A percentile compares a stretch with the other conserved stretches of the same genome.
Conservation (phyloP, 1,140 invertebrate genomes). For the Drosophila azteca region DNA sequence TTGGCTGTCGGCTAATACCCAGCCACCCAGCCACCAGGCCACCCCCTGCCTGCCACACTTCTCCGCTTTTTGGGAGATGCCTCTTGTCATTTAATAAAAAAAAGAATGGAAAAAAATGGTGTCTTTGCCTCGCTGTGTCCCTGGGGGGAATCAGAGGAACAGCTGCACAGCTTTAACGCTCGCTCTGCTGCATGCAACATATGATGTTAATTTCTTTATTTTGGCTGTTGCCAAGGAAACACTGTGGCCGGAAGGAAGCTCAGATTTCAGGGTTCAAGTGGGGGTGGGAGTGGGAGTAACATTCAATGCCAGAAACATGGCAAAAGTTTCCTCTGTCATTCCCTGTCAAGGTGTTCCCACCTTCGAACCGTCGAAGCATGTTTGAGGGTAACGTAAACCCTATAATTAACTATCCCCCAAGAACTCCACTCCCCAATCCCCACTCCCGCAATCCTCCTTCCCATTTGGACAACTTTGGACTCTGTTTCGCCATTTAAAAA, state of each 20-base stretch:
- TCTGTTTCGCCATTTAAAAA: slow-evolving; percentile 59
- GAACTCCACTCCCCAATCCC: not conserved
- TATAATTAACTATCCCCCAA: slow-evolving; percentile 64
- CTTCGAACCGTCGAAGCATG: slow-evolving; percentile 11
- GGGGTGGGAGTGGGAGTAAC: not conserved
- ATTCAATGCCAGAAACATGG: not conserved
- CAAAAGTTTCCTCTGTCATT: not conserved
- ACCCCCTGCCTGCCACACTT: slow-evolving; percentile 19
- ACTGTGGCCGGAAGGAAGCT: slow-evolving; percentile 36
- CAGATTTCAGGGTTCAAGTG: slow-evolving; percentile 13
- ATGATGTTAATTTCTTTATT: slow-evolving; percentile 67
- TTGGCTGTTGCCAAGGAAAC: slow-evolving; percentile 64
- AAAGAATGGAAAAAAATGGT: slow-evolving; percentile 36
- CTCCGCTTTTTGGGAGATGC: not conserved
- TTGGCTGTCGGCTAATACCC: slow-evolving; percentile 18
- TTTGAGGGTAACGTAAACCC: slow-evolving; percentile 42
- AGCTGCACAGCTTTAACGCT: slow-evolving; percentile 31
- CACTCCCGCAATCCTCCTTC: not conserved
- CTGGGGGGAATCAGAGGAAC: slow-evolving; percentile 16
- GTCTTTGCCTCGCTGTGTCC: not conserved
- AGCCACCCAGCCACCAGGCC: slow-evolving; percentile 11
- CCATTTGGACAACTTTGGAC: slow-evolving; percentile 8
- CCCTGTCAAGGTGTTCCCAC: not conserved
- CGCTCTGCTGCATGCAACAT: slow-evolving; percentile 53
- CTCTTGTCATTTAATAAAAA: slow-evolving; percentile 46